Evolutionary conservation across 2,113 vertebrate species (phyloP).

Genomic region (Penelope pileata): DNA sequence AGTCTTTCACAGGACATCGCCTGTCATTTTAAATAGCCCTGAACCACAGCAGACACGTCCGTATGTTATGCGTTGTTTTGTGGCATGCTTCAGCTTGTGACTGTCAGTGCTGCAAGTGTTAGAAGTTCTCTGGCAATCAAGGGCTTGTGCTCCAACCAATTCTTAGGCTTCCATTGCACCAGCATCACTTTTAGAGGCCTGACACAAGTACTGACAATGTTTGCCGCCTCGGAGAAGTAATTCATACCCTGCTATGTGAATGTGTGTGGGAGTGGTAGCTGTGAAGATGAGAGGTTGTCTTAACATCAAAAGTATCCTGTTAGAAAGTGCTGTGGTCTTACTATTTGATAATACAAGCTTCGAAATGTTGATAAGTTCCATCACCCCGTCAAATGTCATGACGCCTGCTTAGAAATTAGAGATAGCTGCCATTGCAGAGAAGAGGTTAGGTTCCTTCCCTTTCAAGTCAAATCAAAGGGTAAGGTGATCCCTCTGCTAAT

Average conservation of each 20-base stretch:
- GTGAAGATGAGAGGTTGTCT: not conserved
- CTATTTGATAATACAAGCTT: not conserved
- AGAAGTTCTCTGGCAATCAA: not conserved
- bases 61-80: not conserved
- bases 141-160: not conserved
- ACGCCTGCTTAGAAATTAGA: not conserved
- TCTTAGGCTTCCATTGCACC: not conserved
- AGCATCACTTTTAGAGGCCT: not conserved
- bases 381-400: not conserved
- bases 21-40: not conserved
- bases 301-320: not conserved
- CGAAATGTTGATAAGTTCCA: not conserved
- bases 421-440: not conserved
- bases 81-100: not conserved
- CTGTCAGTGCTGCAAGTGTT: not conserved
- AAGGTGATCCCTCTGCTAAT: not conserved
- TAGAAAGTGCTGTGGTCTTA: not conserved
- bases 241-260: not conserved
- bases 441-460: not conserved
- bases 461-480: not conserved
- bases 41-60: rapidly evolving
- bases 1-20: not conserved
- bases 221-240: not conserved
- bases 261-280: not conserved
- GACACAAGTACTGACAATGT: not conserved